A percentile compares a stretch with the other conserved stretches of the same genome.
These are phyloP conservation scores for Pelobates fuscus DNA, from an alignment of 2,113 vertebrate species.

Conservation along the genomic window DNA sequence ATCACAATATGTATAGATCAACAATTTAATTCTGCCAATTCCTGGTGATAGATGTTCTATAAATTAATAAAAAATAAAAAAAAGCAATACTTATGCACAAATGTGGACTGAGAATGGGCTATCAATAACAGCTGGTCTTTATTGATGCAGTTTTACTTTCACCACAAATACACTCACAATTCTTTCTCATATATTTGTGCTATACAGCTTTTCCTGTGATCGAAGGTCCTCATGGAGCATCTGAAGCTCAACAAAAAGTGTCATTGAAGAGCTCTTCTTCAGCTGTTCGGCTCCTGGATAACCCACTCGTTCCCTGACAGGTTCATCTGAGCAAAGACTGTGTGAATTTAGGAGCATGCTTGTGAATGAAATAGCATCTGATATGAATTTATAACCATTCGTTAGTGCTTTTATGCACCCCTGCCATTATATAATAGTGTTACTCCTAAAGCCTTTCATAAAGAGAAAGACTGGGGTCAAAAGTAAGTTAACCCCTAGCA, in stretches of 20 bases:
- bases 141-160: slow-evolving; percentile 19
- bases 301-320: slow-evolving; percentile 56
- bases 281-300: slow-evolving; percentile 61
- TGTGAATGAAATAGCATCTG: slow-evolving; percentile 71
- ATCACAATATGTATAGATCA: too few species aligned
- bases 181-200: neutral
- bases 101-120: too few species aligned
- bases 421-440: slow-evolving; percentile 71
- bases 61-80: too few species aligned
- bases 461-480: slow-evolving; percentile 75
- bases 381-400: slow-evolving; percentile 71
- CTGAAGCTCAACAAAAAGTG: neutral
- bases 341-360: slow-evolving; percentile 66
- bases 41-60: too few species aligned
- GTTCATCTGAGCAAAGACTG: slow-evolving; percentile 48
- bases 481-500: slow-evolving; percentile 80
- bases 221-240: slow-evolving; percentile 25
- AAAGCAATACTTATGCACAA: too few species aligned
- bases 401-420: slow-evolving; percentile 66
- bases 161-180: neutral
- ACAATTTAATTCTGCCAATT: too few species aligned
- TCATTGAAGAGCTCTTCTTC: slow-evolving; percentile 54
- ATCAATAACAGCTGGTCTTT: neutral
- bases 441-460: slow-evolving; percentile 66
- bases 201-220: slow-evolving; percentile 30